Base-by-base conservation (phyloP, 2,888 invertebrate species). In the Erpobdella octoculata region DNA sequence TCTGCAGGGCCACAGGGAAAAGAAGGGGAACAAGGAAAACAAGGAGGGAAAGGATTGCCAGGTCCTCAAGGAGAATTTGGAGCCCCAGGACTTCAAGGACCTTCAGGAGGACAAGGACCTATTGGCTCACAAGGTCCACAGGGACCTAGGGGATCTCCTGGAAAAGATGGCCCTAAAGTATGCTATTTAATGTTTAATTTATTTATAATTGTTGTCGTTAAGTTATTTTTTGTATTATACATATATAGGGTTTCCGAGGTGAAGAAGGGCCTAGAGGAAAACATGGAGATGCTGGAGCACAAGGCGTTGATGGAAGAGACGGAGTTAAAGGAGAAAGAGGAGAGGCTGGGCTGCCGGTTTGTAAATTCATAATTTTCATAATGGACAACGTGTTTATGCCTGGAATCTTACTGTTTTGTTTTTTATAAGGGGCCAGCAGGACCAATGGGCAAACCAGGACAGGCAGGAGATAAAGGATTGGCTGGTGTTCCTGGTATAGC, bases 401-500 rank as follows among this genome's bases (percentile, higher is more conserved):
- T n/a, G n/a, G n/a, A n/a, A 53, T 53, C 0, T 6, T 25, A 18
- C 18, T n/a, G 21, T 53, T 53, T 8, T 53, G 21, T 9, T 25
- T 6, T 28, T 53, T n/a, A 53, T 1, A 86, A 88, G 1, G 91
- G 91, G 46, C 90, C 91, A 77, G 83, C 90, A 73, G 91, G 91
- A 1, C 86, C 87, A 28, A 86, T 87, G 35, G 91, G 91, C 2
- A 83, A 87, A 5, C 89, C 88, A 77, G 91, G 91, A 0, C 78
- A 86, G 0, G 88, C 88, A 18, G 72, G 62, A 35, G 64, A 64
- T 36, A 73, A 58, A 66, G 73, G 73, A 58, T 37, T 58, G 46
- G 3, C 53, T 25, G 73, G 73, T 15, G 35, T 61, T 33, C 66
- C 33, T 35, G 73, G 73, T 38, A 66, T 71, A 18, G 21, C 35